Evolutionary conservation across 2,888 invertebrate species (phyloP), one percentile per base, ranked within the genome.

Genomic region (Cybosia mesomella): DNA sequence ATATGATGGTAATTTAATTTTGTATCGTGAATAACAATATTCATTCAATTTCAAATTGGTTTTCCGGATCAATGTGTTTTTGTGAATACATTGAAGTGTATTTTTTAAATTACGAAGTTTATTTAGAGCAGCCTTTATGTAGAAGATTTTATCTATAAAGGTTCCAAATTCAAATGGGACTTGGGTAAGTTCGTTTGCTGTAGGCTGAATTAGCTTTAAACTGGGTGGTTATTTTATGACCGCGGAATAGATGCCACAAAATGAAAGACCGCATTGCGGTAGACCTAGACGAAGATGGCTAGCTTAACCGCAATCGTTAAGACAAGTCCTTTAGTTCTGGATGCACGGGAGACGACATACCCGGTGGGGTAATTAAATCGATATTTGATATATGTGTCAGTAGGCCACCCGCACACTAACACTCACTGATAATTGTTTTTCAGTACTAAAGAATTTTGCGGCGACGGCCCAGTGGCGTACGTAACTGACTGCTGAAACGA

Each of bases 251-350:
- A 49, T 49, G 9, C 49, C n/a, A 49, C 49, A 15, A 15, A n/a
- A 49, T 9, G 49, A n/a, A n/a, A 49, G 49, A 49, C 49, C 49
- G 49, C 49, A 49, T 49, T 49, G 49, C 49, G 49, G 49, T 49
- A 49, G 49, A 49, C 49, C 49, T n/a, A n/a, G 49, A 8, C 49
- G 49, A 49, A 49, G 49, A 49, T 49, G 49, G 49, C 49, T n/a
- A 49, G 49, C n/a, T 49, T 49, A 49, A 49, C 49, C 49, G n/a
- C 49, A 49, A 2, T 49, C n/a, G n/a, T 49, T 49, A 8, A 49
- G n/a, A 49, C 49, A n/a, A 49, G 49, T n/a, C 49, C 18, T 18
- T n/a, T 0, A 49, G n/a, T 49, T n/a, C 18, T 49, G n/a, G 28
- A 28, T 5, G 28, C 28, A 7, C n/a, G 9, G 49, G n/a, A 49